A percentile compares a stretch with the other conserved stretches of the same genome.
phyloP scores from a whole-genome alignment of 1,140 invertebrate genomes.

The Chelonus insularis region DNA sequence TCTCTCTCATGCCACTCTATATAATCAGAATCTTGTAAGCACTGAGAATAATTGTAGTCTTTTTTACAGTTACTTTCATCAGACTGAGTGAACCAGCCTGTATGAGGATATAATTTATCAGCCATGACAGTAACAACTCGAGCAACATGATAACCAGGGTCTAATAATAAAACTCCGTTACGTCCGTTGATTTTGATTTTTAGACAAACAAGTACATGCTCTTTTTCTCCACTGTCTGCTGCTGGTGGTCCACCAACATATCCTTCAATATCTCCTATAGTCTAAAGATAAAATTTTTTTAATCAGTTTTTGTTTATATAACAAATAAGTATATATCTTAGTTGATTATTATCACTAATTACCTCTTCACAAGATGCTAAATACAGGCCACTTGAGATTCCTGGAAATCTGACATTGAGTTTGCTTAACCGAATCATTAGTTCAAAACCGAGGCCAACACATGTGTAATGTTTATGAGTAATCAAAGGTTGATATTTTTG shows the following conservation, averaged over 20 bases:
- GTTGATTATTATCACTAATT: too few relatives aligned
- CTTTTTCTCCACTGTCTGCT: conserved; percentile 75
- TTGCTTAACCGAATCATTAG: conserved; percentile 66
- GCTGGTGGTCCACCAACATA: conserved; percentile 67
- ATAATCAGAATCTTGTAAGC: conserved; percentile 69
- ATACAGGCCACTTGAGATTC: conserved; percentile 68
- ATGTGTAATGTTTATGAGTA: conserved; percentile 77
- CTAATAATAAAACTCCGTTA: conserved; percentile 75
- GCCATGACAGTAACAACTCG: conserved; percentile 84
- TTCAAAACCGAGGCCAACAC: conserved; percentile 83
- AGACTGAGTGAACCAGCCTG: conserved; percentile 82
- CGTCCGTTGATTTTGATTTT: conserved; percentile 74
- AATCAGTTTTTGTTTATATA: too few relatives aligned
- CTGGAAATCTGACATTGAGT: conserved; percentile 66
- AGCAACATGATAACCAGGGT: conserved; percentile 89
- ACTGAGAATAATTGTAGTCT: conserved; percentile 79
- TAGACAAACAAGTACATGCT: conserved; percentile 84
- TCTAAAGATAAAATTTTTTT: conserved; percentile 40
- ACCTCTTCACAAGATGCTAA: conserved; percentile 88
- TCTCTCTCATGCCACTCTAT: conserved; percentile 80
- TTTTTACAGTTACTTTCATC: conserved; percentile 73
- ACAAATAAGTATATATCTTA: not conserved
- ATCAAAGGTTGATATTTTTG: conserved; percentile 78
- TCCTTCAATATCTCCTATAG: conserved; percentile 68
- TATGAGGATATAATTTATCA: conserved; percentile 82